Base-by-base conservation (phyloP, 2,113 vertebrate genomes). In the Dipodomys spectabilis region DNA sequence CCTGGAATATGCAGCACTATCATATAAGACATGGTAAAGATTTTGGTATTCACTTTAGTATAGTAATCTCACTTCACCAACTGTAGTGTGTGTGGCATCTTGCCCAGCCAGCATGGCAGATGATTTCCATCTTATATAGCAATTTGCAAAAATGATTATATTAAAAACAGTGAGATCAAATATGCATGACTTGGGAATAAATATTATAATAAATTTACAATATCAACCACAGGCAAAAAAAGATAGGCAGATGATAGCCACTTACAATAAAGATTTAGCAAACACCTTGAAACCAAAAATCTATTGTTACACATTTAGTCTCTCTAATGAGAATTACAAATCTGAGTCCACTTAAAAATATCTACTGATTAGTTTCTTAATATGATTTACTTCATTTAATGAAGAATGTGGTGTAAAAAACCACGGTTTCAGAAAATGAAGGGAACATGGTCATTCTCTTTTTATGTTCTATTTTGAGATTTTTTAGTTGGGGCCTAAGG, bases 401-500 rank as follows among this genome's bases (percentile, higher is more conserved):
- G 35, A 90, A 86, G 84, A n/a, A 0, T 32, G 2, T 67, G 2
- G 15, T 28, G 16, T 83, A 4, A 69, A 92, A 86, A 68, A 20
- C 25, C 19, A 1, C 16, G 89, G 16, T 84, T 81, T 32, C 62
- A 45, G 45, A 82, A 90, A 23, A 67, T 4, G 83, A 93, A 86
- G 44, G 13, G 11, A 5, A 28, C 30, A 27, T 10, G 0, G 0
- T 78, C 82, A 57, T 15, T 82, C 1, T 86, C 7, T 35, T 92
- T 69, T 2, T 82, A 44, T 10, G 53, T 57, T 57, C 53, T 16
- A 57, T 10, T 72, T 90, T 94, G 79, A 39, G 16, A 77, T 94
- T 95, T 95, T 87, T 13, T 87, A 68, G 60, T 64, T 16, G 77
- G 5, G 57, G 12, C 19, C 68, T 71, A 85, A 68, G 7, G 65